Base-by-base conservation (phyloP, 2,888 invertebrate species). In the Tenthredo distinguenda region DNA sequence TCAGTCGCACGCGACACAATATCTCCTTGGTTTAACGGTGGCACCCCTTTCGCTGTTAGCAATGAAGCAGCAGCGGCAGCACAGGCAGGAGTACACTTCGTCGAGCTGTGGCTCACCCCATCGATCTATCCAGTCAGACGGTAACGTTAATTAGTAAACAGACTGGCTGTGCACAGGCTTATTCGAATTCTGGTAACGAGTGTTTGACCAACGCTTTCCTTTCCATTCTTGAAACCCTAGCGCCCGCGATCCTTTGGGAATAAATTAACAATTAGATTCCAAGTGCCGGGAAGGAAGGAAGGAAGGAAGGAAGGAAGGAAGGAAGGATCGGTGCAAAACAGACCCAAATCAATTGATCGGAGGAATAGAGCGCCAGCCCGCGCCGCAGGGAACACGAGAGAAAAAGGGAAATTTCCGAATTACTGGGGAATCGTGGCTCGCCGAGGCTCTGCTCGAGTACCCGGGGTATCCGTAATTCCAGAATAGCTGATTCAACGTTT, bases 151-250 rank as follows among this genome's bases (percentile, higher is more conserved):
- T 92, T 92, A 91, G 90, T 88, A 88, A 90, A 88, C 91, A 89
- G 87, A 87, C 88, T 89, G 90, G 43, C 34, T 15, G n/a, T 18
- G 31, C 37, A 15, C 89, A 89, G 90, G 91, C 89, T 90, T 91
- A 92, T 92, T 91, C 91, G 90, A 90, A 90, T 88, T 91, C 90
- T 89, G 90, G 91, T 92, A 92, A 92, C 91, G 92, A 92, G 91
- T 92, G 91, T 92, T 92, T 92, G 91, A 92, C 90, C 92, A 91
- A 92, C 92, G 91, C 89, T 91, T 74, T 43, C 72, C 21, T 43
- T 89, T 88, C 89, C 86, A 86, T 87, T 86, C 87, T 79, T 43
- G 37, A 79, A 58, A n/a, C n/a, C 37, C 37, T 37, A 84, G 85
- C 86, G 86, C 86, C 77, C 87, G 85, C 87, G 87, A 89, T 91